Percentiles rank a stretch among this genome's conserved stretches.
Evolutionary conservation across 2,113 vertebrate genomes (phyloP).

Genomic region (Bucco capensis): DNA sequence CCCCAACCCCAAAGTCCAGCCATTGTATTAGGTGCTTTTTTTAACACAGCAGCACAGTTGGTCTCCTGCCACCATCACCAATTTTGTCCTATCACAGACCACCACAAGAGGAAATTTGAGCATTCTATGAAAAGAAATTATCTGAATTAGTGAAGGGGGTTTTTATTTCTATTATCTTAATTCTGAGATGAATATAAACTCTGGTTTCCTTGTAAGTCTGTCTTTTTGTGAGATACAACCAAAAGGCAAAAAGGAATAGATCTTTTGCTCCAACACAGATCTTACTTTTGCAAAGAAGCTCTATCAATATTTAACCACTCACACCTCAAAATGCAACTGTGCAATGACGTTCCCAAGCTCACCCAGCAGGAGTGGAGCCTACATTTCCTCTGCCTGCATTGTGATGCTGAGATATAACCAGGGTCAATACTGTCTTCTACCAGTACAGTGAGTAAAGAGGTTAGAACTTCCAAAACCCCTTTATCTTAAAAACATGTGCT

Average conservation of each 20-base stretch:
- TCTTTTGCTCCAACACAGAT: not conserved
- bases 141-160: not conserved
- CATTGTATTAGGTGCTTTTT: accelerated
- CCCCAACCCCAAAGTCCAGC: not conserved
- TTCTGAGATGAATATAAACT: not conserved
- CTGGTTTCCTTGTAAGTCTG: not conserved
- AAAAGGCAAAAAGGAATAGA: not conserved
- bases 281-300: not conserved
- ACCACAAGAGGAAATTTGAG: not conserved
- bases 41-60: not conserved
- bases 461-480: accelerated
- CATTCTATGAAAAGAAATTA: not conserved
- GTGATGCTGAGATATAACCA: not conserved
- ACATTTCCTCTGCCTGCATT: not conserved
- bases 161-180: not conserved
- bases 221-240: not conserved
- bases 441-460: not conserved
- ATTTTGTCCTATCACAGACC: not conserved
- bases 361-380: not conserved
- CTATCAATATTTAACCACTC: not conserved
- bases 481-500: not conserved
- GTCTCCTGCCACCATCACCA: not conserved
- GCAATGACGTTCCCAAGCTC: not conserved
- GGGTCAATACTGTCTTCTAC: not conserved
- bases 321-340: accelerated